phyloP scores from a whole-genome alignment of 2,888 invertebrate species.

The Archaeoteleia sp. region DNA sequence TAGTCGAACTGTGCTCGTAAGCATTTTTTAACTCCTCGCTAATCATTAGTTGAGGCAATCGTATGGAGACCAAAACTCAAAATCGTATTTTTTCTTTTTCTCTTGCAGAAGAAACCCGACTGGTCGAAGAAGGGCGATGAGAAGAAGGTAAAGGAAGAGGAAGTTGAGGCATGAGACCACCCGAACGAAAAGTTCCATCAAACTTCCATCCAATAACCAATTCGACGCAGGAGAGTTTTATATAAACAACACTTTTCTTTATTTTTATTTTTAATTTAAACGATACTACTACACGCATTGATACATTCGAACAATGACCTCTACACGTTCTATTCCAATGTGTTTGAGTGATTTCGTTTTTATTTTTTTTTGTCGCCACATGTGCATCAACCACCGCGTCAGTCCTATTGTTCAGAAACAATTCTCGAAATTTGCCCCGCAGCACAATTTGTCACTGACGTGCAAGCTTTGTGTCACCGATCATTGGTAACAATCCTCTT shows the following conservation, averaged over 20 bases:
- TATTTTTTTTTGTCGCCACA: constrained; percentile 22
- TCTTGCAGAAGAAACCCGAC: constrained; percentile 93
- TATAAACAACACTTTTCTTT: constrained; percentile 46
- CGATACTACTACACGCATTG: constrained; percentile 22
- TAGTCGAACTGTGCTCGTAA: too few species aligned
- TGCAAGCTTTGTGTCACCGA: too few species aligned
- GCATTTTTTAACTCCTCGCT: constrained; percentile 28
- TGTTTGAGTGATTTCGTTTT: constrained; percentile 43
- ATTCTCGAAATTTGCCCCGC: too few species aligned
- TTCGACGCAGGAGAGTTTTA: constrained; percentile 43
- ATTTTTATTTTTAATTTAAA: constrained; percentile 11
- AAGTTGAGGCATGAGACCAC: constrained; percentile 86
- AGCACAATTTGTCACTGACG: too few species aligned
- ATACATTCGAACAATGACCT: constrained; percentile 22
- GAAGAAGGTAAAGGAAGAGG: constrained; percentile 90
- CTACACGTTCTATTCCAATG: constrained; percentile 34
- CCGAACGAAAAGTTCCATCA: constrained; percentile 47
- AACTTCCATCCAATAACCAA: constrained; percentile 50
- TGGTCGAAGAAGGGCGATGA: constrained; percentile 95
- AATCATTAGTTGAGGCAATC: constrained; percentile 17
- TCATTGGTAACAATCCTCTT: too few species aligned
- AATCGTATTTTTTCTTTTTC: constrained; percentile 56
- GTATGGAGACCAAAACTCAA: constrained; percentile 7
- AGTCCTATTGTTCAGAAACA: too few species aligned
- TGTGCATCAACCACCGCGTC: constrained; percentile 26